Evolutionary conservation across 2,888 invertebrate species (phyloP), one percentile per base, ranked within the genome.

Genomic region (Erannis defoliaria): DNA sequence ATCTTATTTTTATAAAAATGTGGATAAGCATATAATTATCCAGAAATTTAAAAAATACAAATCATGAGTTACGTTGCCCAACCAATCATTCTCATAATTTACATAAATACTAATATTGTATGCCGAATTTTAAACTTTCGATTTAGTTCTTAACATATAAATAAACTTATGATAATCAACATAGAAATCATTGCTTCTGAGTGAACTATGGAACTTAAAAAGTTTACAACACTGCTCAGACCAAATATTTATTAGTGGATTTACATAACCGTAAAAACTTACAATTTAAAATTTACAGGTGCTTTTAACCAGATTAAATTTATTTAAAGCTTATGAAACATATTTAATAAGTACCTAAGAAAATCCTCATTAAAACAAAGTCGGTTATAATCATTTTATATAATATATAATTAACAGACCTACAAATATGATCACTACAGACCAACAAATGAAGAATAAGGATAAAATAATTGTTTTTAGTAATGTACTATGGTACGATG

Each of bases 281-380:
- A 50, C 5, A 50, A 50, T 26, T 5, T 26, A 50, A 31, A 48
- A 19, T 40, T 48, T 26, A 53, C 3, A 40, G 51, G 19, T 29
- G 16, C 14, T 16, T 43, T 38, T 31, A 53, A 38, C 37, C 43
- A 10, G 16, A 23, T 55, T n/a, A 55, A 43, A 31, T 61, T 55
- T 55, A 55, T 45, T 61, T 55, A 51, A 50, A 51, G 45, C 40
- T 51, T 49, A 10, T 8, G 16, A 26, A 26, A 4, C 26, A 26
- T 6, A 5, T 6, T n/a, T 21, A 31, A 59, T 26, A 55, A 58
- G 38, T 60, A 54, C 54, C 53, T 54, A 26, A 26, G 4, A 26
- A 26, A 1, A 26, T 2, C 4, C 5, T 26, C 5, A 26, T 4
- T n/a, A n/a, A n/a, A n/a, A n/a, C n/a, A n/a, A 26, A 6, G 4